Base-by-base conservation (phyloP, 2,888 invertebrate species). In the Adelognathus sp. region DNA sequence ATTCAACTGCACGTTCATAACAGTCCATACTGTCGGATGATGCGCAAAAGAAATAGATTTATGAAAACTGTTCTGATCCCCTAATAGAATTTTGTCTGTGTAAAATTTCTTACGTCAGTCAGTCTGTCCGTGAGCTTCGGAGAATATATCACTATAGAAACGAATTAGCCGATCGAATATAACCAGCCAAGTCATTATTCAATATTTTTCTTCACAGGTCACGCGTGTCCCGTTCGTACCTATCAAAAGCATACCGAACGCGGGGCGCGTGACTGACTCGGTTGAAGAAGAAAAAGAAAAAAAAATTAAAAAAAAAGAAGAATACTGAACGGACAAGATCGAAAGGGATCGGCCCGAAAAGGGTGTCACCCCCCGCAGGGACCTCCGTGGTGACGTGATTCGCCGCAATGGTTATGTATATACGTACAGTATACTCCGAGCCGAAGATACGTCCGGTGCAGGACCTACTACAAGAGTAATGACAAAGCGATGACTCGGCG, bases 401-500 rank as follows among this genome's bases (percentile, higher is more conserved):
- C 66, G 66, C 36, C 79, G 54, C 44, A 70, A 74, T 66, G 36
- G 21, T n/a, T 50, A 33, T 16, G 24, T 39, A 41, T n/a, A 29
- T 44, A 29, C 16, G n/a, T 44, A 16, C 16, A 58, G 21, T 36
- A 46, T 18, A 44, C 36, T 31, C 29, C 39, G 44, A 52, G 70
- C 29, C 44, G 50, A 50, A 56, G 33, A 72, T 39, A 60, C 44
- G 77, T 73, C 69, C 73, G 77, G 18, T 63, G 67, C 77, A 73
- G 70, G 63, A 54, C 63, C 71, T 66, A 50, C 33, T 54, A 60
- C 76, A 74, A 76, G 89, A 91, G 87, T 91, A 90, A 91, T 91
- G 91, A 90, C 88, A 84, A 83, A 81, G 81, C 85, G 87, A 90
- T 91, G 91, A 91, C 90, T 90, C 85, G 88, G 74, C 81, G 66